Percentiles rank a stretch among this genome's conserved stretches.
These are phyloP conservation scores for Mustela lutreola DNA, from an alignment of 2,113 vertebrate species.

Conservation along the genomic window DNA sequence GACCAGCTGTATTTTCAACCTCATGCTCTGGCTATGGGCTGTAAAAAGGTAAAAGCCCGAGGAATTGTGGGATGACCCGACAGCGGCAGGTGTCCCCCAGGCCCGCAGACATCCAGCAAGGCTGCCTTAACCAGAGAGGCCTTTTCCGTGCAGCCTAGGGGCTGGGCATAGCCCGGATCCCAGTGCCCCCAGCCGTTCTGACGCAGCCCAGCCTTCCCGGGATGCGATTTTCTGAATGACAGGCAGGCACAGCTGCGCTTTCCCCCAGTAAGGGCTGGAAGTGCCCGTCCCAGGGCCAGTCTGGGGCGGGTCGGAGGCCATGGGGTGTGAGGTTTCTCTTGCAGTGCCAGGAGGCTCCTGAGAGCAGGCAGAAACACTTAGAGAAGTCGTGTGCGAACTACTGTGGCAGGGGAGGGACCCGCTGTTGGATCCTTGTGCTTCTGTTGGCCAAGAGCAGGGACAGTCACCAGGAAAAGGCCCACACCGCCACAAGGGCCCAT, in stretches of 20 bases:
- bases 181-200: no score
- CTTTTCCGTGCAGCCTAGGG: not conserved
- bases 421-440: not conserved
- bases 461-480: not conserved
- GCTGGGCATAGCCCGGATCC: fast-evolving
- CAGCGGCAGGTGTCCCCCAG: not conserved
- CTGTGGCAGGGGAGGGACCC: not conserved
- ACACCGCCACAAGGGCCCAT: fast-evolving
- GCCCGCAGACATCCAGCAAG: not conserved
- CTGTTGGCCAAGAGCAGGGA: not conserved
- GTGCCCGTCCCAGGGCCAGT: fast-evolving
- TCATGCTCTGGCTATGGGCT: not conserved
- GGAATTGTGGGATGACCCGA: fast-evolving
- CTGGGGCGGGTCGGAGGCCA: no score
- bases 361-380: not conserved
- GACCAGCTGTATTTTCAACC: not conserved
- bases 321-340: not conserved
- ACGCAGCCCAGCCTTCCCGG: fast-evolving
- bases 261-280: not conserved
- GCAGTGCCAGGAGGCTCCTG: not conserved
- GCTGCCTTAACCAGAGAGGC: not conserved
- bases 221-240: not conserved
- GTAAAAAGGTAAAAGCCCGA: not conserved
- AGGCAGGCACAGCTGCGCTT: not conserved
- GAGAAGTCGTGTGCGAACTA: fast-evolving